Conservation (phyloP, 2,797 vertebrate species). For the Phrynocephalus vlangalii region DNA sequence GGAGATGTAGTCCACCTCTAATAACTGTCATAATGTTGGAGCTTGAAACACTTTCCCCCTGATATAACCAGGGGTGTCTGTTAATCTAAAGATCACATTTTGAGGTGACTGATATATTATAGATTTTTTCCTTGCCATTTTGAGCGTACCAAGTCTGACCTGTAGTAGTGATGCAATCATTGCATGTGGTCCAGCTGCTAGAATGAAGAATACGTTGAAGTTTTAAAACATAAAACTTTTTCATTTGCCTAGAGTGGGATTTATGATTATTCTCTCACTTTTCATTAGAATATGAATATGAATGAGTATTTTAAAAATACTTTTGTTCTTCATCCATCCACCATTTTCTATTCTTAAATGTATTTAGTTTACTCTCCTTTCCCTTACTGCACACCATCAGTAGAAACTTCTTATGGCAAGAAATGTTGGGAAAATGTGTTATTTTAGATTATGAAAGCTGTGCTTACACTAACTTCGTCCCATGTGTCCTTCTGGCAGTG, state of each 20-base stretch:
- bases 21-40: no score
- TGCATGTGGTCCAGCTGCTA: background rate
- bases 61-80: no score
- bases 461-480: rapidly evolving
- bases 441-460: slow-evolving; percentile 17
- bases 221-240: background rate
- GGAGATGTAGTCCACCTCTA: no score
- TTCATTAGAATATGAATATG: background rate
- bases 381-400: background rate
- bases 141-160: no score
- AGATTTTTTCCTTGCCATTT: no score
- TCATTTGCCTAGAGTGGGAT: background rate
- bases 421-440: background rate
- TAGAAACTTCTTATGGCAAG: slow-evolving; percentile 12
- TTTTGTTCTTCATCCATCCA: no score
- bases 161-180: no score
- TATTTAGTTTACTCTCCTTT: background rate
- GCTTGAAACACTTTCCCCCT: no score
- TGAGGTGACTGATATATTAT: no score
- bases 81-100: no score
- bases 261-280: background rate
- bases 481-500: background rate
- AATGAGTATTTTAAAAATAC: no score
- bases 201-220: background rate
- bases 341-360: no score